Percentiles rank a stretch among this genome's conserved stretches.
Conservation (phyloP, 2,888 invertebrate genomes). For the Pecten maximus region DNA sequence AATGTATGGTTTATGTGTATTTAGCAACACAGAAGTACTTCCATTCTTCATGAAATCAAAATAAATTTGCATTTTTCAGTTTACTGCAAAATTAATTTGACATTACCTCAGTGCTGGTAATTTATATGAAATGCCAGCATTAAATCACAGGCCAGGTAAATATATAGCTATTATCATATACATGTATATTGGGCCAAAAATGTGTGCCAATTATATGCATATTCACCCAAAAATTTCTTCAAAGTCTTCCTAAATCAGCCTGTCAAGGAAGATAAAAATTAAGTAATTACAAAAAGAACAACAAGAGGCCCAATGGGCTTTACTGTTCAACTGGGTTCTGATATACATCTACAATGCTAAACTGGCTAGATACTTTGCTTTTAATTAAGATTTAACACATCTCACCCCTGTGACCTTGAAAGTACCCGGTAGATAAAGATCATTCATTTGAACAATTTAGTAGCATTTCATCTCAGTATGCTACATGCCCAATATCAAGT, state of each 20-base stretch:
- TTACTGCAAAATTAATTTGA: conserved; percentile 2
- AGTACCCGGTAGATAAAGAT: too few species aligned
- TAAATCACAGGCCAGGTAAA: background rate
- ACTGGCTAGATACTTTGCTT: too few species aligned
- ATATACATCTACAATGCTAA: too few species aligned
- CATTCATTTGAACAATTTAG: too few species aligned
- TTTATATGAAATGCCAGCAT: background rate
- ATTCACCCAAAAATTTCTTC: background rate
- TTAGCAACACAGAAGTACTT: background rate
- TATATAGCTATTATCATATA: background rate
- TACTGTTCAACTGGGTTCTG: too few species aligned
- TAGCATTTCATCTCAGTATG: too few species aligned
- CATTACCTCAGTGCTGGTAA: background rate
- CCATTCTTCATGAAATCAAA: background rate
- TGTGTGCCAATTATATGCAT: too few species aligned
- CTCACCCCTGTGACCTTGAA: too few species aligned
- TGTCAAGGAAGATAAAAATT: background rate
- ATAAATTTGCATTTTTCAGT: conserved; percentile 13
- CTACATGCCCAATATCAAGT: too few species aligned
- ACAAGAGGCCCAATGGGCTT: too few species aligned
- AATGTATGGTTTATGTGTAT: background rate
- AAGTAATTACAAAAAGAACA: background rate
- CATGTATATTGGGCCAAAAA: background rate
- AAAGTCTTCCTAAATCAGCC: background rate
- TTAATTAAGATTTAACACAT: too few species aligned